These are phyloP conservation scores for Trachymyrmex cornetzi DNA, from an alignment of 1,140 invertebrate genomes.

Conservation along the genomic window DNA sequence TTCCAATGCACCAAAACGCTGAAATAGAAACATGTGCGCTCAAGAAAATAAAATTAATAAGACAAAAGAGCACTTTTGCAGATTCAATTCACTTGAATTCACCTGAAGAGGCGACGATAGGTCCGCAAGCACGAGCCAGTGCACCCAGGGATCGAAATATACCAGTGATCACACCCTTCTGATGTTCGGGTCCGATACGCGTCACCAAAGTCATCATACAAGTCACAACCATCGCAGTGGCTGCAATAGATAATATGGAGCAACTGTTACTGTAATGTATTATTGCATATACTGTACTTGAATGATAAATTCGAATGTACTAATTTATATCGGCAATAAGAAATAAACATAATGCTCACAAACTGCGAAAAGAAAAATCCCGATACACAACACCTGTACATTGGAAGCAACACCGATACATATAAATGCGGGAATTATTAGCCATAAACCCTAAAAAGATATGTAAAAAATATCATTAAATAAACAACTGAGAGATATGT, in stretches of 20 bases:
- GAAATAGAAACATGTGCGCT: constrained; percentile 75
- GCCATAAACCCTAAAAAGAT: constrained; percentile 91
- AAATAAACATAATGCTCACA: constrained; percentile 89
- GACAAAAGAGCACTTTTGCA: neutral
- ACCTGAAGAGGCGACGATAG: constrained; percentile 94
- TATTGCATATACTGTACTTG: neutral
- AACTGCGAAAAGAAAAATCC: constrained; percentile 95
- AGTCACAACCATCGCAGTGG: constrained; percentile 97
- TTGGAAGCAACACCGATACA: constrained; percentile 92
- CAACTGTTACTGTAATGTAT: neutral
- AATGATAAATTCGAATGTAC: constrained; percentile 7
- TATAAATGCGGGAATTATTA: constrained; percentile 96
- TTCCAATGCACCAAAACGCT: constrained; percentile 95
- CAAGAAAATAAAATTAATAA: constrained; percentile 11
- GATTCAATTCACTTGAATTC: constrained; percentile 67
- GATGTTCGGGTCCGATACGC: constrained; percentile 92
- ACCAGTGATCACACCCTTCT: constrained; percentile 97
- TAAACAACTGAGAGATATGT: neutral
- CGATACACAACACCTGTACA: constrained; percentile 90
- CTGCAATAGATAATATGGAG: constrained; percentile 85
- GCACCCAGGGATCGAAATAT: constrained; percentile 97
- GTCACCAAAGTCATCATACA: constrained; percentile 97
- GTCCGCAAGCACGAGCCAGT: constrained; percentile 96
- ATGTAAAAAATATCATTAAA: neutral
- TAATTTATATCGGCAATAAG: constrained; percentile 13